Conservation (phyloP, 2,797 vertebrate species). For the Pelobates cultripes region DNA sequence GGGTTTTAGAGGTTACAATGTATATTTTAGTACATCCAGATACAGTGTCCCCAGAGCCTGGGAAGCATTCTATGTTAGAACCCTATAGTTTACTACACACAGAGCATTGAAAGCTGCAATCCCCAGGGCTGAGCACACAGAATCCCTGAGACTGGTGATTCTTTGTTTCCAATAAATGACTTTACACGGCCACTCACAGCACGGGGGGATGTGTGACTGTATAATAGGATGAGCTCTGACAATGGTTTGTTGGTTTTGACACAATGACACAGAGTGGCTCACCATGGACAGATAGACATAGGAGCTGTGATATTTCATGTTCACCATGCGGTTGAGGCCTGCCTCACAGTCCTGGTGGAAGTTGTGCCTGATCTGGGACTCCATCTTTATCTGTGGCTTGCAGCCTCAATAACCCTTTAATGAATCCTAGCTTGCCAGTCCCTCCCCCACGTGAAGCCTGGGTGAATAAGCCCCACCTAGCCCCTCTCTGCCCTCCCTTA, state of each 20-base stretch:
- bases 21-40: too few species aligned
- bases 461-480: conserved; percentile 25
- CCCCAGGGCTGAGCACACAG: too few species aligned
- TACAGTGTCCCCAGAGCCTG: too few species aligned
- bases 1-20: too few species aligned
- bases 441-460: conserved; percentile 12
- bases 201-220: too few species aligned
- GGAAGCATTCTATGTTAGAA: too few species aligned
- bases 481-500: neutral
- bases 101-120: too few species aligned
- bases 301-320: conserved; percentile 77
- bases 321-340: conserved; percentile 80
- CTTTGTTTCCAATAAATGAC: too few species aligned
- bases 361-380: conserved; percentile 84
- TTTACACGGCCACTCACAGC: too few species aligned
- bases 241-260: neutral
- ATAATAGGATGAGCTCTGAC: too few species aligned
- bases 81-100: too few species aligned
- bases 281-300: conserved; percentile 85
- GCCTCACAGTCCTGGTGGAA: conserved; percentile 83
- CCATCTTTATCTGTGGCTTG: conserved; percentile 65
- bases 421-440: neutral
- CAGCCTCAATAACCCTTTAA: neutral
- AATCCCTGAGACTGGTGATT: too few species aligned
- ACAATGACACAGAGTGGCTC: conserved; percentile 40